Conservation (phyloP, 2,797 vertebrate genomes). For the Epinephelus malabaricus region DNA sequence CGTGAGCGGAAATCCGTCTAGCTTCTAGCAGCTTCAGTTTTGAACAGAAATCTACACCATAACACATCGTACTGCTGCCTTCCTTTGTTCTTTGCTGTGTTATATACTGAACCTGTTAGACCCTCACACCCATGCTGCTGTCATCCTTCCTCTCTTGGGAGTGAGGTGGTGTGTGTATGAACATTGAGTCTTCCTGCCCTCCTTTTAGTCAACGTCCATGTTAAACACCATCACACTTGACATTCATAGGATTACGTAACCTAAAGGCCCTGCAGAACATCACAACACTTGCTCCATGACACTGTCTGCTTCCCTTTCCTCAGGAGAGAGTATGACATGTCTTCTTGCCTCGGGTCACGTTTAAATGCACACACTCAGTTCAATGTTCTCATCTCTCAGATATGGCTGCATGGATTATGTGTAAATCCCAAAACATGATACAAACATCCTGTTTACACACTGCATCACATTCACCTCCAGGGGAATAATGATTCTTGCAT, state of each 20-base stretch:
- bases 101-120: conserved; percentile 11
- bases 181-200: conserved; percentile 7
- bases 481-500: conserved; percentile 41
- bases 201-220: conserved; percentile 18
- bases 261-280: conserved; percentile 29
- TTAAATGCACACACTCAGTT: conserved; percentile 19
- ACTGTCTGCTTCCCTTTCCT: conserved; percentile 20
- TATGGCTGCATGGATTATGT: conserved; percentile 25
- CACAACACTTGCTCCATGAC: conserved; percentile 15
- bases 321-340: conserved; percentile 22
- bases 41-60: conserved; percentile 23
- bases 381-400: conserved; percentile 15
- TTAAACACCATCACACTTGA: conserved; percentile 54
- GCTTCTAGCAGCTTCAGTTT: conserved; percentile 18
- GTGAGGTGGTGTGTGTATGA: neutral
- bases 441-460: conserved; percentile 66
- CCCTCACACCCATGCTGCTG: conserved; percentile 16
- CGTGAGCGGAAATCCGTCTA: conserved; percentile 36
- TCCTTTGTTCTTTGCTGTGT: conserved; percentile 31
- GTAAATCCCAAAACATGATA: conserved; percentile 27
- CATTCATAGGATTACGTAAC: conserved; percentile 42
- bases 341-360: conserved; percentile 53
- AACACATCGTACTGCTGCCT: conserved; percentile 8
- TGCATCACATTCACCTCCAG: conserved; percentile 42
- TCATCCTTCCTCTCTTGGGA: conserved; percentile 9